Evolutionary conservation across 2,797 vertebrate genomes (phyloP), one percentile per base, ranked within the genome.

Genomic region (Protonibea diacanthus): DNA sequence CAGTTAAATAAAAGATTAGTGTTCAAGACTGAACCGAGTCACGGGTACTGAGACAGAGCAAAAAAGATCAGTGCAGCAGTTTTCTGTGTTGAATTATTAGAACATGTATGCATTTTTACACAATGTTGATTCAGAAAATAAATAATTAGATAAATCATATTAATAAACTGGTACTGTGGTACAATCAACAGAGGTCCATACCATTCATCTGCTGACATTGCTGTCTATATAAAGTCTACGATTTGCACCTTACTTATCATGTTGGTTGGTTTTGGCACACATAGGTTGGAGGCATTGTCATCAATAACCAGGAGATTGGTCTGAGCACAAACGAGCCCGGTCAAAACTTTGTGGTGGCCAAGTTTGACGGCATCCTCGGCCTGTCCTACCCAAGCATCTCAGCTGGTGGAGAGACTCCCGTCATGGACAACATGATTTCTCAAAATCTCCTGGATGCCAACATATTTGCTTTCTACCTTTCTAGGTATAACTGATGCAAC

Each of bases 361-460:
- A 86, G 14, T 96, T 96, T 44, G 95, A 96, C 0, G 93, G 96
- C 38, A 96, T 97, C 90, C 84, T 96, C 61, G 95, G 95, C 2
- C 91, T 97, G 92, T 90, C 88, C 20, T 93, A 93, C 80, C 95
- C 95, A 10, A 21, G 76, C 0, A 80, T 96, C 85, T 73, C 92
- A 23, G 89, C 76, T 3, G 94, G 93, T 18, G 85, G 82, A 14
- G 47, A 40, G 2, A 85, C 90, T 15, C 94, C 95, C 0, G 85
- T 88, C 0, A 80, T 96, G 90, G 89, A 95, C 77, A 89, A 82
- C 23, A 95, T 96, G 94, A 83, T 96, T 47, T 82, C 85, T 69
- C 76, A 93, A 40, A 78, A 87, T 4, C 92, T 96, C 87, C 72
- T 95, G 57, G 53, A 82, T 66, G 63, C 92, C 63, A 42, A 94